phyloP scores from a whole-genome alignment of 2,113 vertebrate genomes.

The Passer domesticus region DNA sequence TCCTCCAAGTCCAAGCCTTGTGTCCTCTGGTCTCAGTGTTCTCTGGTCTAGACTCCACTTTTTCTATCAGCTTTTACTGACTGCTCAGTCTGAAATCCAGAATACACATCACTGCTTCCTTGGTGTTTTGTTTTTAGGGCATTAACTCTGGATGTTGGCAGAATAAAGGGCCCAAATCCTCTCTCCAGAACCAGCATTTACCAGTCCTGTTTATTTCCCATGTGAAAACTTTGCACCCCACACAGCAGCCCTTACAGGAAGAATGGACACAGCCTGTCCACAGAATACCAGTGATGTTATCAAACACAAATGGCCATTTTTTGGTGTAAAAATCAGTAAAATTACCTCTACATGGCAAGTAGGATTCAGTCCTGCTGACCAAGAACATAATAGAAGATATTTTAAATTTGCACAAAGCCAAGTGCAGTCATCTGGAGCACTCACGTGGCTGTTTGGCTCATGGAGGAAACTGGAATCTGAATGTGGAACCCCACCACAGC shows the following conservation, averaged over 20 bases:
- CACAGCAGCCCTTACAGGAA: neutral
- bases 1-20: fast-evolving
- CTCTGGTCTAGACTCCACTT: neutral
- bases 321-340: neutral
- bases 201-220: neutral
- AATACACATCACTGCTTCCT: neutral
- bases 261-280: fast-evolving
- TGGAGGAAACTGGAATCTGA: neutral
- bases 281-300: neutral
- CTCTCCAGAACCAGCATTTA: neutral
- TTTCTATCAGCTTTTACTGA: neutral
- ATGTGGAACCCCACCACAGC: neutral
- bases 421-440: neutral
- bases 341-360: neutral
- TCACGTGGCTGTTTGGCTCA: neutral
- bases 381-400: neutral
- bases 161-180: neutral
- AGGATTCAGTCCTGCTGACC: neutral
- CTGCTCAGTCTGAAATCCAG: neutral
- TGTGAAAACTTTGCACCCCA: neutral
- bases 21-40: neutral
- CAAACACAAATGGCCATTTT: neutral
- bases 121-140: neutral
- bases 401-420: neutral
- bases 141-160: neutral